These are phyloP conservation scores for Pomacea maculata DNA, from an alignment of 1,140 invertebrate genomes.

Conservation along the genomic window DNA sequence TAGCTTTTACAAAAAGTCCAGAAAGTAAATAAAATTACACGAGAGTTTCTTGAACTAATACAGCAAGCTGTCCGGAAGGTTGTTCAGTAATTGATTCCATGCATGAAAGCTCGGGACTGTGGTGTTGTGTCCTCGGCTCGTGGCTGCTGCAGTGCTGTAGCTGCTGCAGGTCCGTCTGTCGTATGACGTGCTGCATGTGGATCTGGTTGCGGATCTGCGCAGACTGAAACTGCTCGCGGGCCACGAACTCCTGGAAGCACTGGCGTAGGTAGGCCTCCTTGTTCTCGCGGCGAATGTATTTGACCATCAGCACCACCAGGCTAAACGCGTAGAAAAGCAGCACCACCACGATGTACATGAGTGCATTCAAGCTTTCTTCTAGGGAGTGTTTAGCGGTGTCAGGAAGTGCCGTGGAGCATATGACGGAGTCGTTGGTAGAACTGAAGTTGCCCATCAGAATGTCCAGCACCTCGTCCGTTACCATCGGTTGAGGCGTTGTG, in stretches of 20 bases:
- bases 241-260: constrained; percentile 61
- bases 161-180: constrained; percentile 4
- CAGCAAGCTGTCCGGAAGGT: no score
- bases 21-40: no score
- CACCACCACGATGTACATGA: constrained; percentile 65
- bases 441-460: background rate
- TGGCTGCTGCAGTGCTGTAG: no score
- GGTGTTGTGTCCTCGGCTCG: no score
- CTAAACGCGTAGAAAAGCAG: constrained; percentile 64
- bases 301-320: constrained; percentile 64
- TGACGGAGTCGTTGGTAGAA: background rate
- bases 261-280: constrained; percentile 57
- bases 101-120: no score
- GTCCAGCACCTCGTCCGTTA: background rate
- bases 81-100: no score
- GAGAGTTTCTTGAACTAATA: no score
- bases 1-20: no score
- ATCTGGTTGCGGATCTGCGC: constrained; percentile 40
- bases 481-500: background rate
- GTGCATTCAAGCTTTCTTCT: constrained; percentile 41
- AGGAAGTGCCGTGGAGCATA: constrained; percentile 4
- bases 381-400: constrained; percentile 10
- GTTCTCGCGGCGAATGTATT: constrained; percentile 59
- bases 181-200: constrained; percentile 31
- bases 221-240: constrained; percentile 52